Evolutionary conservation across 2,797 vertebrate genomes (phyloP).

Genomic region (Cuniculus paca): DNA sequence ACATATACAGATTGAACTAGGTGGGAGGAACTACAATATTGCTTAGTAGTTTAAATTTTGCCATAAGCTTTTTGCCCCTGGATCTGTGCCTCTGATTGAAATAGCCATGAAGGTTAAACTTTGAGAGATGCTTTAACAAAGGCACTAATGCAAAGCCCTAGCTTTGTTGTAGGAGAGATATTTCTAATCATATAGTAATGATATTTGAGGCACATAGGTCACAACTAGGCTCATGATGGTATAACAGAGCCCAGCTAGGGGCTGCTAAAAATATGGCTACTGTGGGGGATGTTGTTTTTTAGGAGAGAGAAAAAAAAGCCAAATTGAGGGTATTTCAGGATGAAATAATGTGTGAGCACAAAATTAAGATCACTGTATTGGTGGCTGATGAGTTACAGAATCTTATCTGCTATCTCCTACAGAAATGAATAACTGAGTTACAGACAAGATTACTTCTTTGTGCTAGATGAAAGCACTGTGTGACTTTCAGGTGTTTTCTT

Average conservation of each 20-base stretch:
- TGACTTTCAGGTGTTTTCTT: background rate
- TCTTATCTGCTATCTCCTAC: background rate
- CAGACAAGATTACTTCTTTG: background rate
- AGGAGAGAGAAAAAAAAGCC: background rate
- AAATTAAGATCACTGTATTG: background rate
- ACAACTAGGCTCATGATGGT: background rate
- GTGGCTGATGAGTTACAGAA: background rate
- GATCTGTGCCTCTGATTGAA: background rate
- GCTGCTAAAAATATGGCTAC: background rate
- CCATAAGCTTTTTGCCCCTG: background rate
- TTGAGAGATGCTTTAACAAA: conserved; percentile 19
- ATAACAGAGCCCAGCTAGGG: background rate
- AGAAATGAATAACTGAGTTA: background rate
- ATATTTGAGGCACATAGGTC: background rate
- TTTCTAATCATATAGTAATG: background rate
- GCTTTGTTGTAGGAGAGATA: background rate
- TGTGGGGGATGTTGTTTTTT: background rate
- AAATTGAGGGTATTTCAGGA: background rate
- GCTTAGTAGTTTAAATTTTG: background rate
- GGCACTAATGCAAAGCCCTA: too few relatives aligned
- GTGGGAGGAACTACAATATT: background rate
- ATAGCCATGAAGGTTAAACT: background rate
- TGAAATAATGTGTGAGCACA: background rate
- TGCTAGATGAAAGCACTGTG: background rate
- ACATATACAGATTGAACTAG: background rate